Evolutionary conservation across 2,888 invertebrate genomes (phyloP).

Genomic region (Hyppa rectilinea): DNA sequence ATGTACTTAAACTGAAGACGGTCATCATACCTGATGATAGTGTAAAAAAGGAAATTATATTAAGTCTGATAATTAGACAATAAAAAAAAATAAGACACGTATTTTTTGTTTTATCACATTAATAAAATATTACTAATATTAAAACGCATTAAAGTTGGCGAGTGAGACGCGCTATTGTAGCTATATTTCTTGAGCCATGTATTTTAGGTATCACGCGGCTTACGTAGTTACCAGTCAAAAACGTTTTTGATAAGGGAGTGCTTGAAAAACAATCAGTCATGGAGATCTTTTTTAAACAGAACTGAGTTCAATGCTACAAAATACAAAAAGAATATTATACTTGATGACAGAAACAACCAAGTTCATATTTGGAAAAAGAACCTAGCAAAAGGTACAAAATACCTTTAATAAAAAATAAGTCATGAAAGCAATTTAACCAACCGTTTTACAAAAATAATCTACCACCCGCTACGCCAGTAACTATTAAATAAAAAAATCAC

Average conservation of each 20-base stretch:
- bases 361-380: background rate
- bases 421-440: background rate
- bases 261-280: background rate
- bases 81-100: too few species aligned
- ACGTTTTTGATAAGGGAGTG: background rate
- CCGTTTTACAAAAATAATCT: background rate
- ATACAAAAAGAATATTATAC: background rate
- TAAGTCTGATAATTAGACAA: too few species aligned
- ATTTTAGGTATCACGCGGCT: background rate
- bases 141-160: too few species aligned
- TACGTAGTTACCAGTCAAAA: background rate
- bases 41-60: too few species aligned
- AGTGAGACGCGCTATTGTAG: too few species aligned
- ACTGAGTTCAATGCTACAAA: background rate
- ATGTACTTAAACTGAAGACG: too few species aligned
- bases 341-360: background rate
- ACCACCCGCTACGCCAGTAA: background rate
- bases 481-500: constrained; percentile 17
- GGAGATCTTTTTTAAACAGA: background rate
- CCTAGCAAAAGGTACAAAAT: background rate
- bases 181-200: background rate
- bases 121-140: too few species aligned
- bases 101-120: too few species aligned
- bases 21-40: too few species aligned
- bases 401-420: background rate